Conservation (phyloP, 2,888 invertebrate genomes). For the Drosophila cracens region DNA sequence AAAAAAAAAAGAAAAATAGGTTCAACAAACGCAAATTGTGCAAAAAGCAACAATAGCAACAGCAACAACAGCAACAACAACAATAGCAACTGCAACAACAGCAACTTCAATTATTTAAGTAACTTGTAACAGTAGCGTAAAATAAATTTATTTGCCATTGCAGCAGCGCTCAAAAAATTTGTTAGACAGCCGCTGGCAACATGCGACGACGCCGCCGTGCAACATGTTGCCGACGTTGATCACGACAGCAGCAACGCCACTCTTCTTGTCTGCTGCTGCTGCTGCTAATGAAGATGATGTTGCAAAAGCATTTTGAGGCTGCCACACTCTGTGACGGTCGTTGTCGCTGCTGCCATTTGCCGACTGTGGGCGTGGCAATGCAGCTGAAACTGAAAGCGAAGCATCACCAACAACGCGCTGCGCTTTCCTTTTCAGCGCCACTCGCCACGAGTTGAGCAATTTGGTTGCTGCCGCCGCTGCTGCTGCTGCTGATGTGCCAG, state of each 20-base stretch:
- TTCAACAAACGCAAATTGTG: slow-evolving; percentile 81
- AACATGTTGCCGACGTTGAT: slow-evolving; percentile 57
- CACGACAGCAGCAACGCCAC: slow-evolving; percentile 25
- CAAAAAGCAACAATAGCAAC: slow-evolving; percentile 45
- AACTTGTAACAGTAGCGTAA: slow-evolving; percentile 75
- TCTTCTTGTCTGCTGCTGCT: neutral
- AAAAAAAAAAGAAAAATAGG: slow-evolving; percentile 47
- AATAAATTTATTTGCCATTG: slow-evolving; percentile 75
- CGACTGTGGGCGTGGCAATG: slow-evolving; percentile 59
- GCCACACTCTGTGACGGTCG: slow-evolving; percentile 50
- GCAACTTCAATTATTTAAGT: slow-evolving; percentile 65
- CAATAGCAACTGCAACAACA: slow-evolving; percentile 33
- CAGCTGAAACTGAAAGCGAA: slow-evolving; percentile 64
- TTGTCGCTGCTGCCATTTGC: slow-evolving; percentile 35
- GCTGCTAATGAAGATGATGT: slow-evolving; percentile 76
- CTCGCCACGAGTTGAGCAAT: slow-evolving; percentile 36
- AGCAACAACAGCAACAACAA: slow-evolving; percentile 29
- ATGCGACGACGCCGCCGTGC: slow-evolving; percentile 26
- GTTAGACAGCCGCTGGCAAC: slow-evolving; percentile 48
- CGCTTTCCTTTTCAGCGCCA: slow-evolving; percentile 67
- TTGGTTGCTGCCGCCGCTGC: slow-evolving; percentile 13
- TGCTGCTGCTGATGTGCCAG: slow-evolving; percentile 36
- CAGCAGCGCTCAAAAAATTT: slow-evolving; percentile 38
- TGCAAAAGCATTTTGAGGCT: slow-evolving; percentile 58
- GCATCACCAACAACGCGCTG: slow-evolving; percentile 18